Evolutionary conservation across 2,888 invertebrate species (phyloP).

Genomic region (Leucophora obtusa): DNA sequence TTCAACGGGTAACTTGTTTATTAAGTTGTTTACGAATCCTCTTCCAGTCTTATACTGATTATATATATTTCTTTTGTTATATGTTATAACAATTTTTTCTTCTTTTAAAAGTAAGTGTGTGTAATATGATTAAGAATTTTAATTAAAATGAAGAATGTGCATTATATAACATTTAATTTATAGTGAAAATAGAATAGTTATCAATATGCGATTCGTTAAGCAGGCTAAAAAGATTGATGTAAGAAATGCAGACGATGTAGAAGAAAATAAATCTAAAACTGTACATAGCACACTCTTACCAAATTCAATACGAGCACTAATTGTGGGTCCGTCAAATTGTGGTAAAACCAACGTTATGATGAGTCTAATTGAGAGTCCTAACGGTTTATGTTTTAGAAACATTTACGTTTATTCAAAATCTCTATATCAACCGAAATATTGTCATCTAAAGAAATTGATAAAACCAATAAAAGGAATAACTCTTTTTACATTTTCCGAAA

Average conservation of each 20-base stretch:
- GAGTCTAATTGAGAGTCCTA: slow-evolving; percentile 69
- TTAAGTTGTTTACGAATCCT: slow-evolving; percentile 28
- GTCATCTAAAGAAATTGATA: slow-evolving; percentile 64
- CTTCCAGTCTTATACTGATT: slow-evolving; percentile 17
- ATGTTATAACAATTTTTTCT: slow-evolving; percentile 8
- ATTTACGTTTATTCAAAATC: slow-evolving; percentile 67
- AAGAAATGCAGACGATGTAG: slow-evolving; percentile 9
- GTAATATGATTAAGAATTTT: too few relatives aligned
- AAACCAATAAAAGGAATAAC: slow-evolving; percentile 56
- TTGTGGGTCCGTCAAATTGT: slow-evolving; percentile 73
- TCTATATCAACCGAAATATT: slow-evolving; percentile 68
- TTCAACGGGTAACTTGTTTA: slow-evolving; percentile 17
- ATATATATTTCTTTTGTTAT: not conserved
- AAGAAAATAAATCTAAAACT: not conserved
- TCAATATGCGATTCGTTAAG: slow-evolving; percentile 21
- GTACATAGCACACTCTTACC: slow-evolving; percentile 70
- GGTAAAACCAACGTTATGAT: slow-evolving; percentile 75
- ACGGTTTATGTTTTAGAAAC: slow-evolving; percentile 68
- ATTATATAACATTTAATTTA: not conserved
- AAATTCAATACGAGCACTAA: slow-evolving; percentile 65
- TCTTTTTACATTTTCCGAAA: slow-evolving; percentile 58
- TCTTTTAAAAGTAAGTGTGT: too few relatives aligned
- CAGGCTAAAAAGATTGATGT: slow-evolving; percentile 4
- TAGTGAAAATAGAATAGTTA: not conserved
- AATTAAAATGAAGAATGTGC: not conserved